A percentile compares a stretch with the other conserved stretches of the same genome.
Evolutionary conservation across 2,113 vertebrate genomes (phyloP).

Genomic region (Merops nubicus): DNA sequence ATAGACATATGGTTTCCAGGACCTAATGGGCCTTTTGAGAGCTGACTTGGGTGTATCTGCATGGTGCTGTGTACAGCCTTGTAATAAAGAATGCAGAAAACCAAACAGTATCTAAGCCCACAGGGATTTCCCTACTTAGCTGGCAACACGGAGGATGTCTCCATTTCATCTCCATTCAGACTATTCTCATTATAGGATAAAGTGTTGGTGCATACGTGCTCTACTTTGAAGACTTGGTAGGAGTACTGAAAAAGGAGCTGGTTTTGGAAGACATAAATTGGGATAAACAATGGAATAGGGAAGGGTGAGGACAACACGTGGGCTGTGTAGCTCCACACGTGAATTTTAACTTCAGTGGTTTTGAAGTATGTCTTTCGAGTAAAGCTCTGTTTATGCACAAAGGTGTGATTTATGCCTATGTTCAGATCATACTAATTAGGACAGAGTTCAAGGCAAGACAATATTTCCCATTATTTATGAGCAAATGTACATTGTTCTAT

Average conservation of each 20-base stretch:
- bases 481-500: not conserved
- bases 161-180: not conserved
- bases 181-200: not conserved
- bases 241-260: not conserved
- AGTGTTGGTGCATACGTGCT: accelerated
- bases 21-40: not conserved
- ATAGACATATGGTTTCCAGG: not conserved
- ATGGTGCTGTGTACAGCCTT: not conserved
- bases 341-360: not conserved
- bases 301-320: not conserved
- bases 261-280: not conserved
- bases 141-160: not conserved
- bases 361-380: not conserved
- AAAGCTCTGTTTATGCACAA: not conserved
- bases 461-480: not conserved
- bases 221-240: not conserved
- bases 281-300: not conserved
- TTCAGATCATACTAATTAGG: not conserved
- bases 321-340: not conserved
- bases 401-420: not conserved
- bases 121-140: not conserved
- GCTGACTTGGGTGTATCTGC: not conserved
- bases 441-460: not conserved
- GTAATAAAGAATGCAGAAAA: not conserved
- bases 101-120: not conserved